These are phyloP conservation scores for Neolamprologus brichardi DNA, from an alignment of 2,113 vertebrate genomes.

Conservation along the genomic window DNA sequence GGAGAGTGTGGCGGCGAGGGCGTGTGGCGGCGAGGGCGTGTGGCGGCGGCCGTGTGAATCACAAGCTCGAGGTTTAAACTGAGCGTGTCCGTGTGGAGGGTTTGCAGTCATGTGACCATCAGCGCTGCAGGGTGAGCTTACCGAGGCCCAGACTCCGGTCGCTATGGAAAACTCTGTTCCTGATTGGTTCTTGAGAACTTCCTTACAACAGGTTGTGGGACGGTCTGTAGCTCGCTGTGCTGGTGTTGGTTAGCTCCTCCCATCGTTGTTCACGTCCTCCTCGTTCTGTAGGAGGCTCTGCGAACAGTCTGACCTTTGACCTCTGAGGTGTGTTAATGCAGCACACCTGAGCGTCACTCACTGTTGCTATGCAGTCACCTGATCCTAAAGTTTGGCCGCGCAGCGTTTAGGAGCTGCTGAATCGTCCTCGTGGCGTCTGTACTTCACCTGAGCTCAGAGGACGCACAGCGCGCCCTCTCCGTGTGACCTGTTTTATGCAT, in stretches of 20 bases:
- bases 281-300: not conserved
- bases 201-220: not conserved
- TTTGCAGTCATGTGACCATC: not conserved
- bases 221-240: not conserved
- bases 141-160: fast-evolving
- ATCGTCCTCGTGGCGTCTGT: not conserved
- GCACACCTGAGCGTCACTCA: not conserved
- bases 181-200: not conserved
- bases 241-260: not conserved
- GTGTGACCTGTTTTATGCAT: not conserved
- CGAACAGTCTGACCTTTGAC: not conserved
- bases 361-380: not conserved
- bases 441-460: not conserved
- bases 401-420: not conserved
- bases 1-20: not conserved
- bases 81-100: not conserved
- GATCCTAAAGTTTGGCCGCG: not conserved
- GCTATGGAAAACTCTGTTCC: not conserved
- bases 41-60: not conserved
- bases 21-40: not conserved
- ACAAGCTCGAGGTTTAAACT: not conserved
- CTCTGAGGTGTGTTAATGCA: not conserved
- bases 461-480: not conserved
- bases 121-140: not conserved
- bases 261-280: not conserved